Evolutionary conservation across 2,888 invertebrate species (phyloP).

Genomic region (Agonopterix heracliana): DNA sequence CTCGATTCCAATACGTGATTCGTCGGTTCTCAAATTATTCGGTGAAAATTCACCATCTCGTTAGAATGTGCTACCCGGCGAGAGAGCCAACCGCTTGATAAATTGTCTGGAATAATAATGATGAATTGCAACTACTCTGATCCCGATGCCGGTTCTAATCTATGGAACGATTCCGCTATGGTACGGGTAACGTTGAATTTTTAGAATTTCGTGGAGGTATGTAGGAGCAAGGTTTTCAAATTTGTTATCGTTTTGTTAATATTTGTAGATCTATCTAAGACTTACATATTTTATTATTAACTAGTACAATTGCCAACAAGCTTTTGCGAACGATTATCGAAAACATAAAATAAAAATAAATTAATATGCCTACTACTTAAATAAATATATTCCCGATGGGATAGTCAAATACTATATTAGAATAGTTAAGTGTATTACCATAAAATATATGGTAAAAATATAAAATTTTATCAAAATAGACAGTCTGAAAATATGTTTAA

Average conservation of each 20-base stretch:
- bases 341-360: too few species aligned
- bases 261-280: background rate
- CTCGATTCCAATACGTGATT: constrained; percentile 75
- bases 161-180: constrained; percentile 31
- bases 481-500: constrained; percentile 17
- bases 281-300: background rate
- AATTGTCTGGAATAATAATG: constrained; percentile 77
- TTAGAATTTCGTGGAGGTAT: constrained; percentile 17
- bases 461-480: background rate
- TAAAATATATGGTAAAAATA: background rate
- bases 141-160: constrained; percentile 62
- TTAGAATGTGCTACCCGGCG: constrained; percentile 73
- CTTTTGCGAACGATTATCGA: background rate
- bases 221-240: background rate
- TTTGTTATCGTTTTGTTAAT: background rate
- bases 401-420: too few species aligned
- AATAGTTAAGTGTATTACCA: too few species aligned
- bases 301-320: too few species aligned
- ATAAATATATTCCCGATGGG: too few species aligned
- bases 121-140: constrained; percentile 73
- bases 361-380: too few species aligned
- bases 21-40: constrained; percentile 75
- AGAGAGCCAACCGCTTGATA: constrained; percentile 75
- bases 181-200: constrained; percentile 17
- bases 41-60: constrained; percentile 77